These are phyloP conservation scores for Bovichtus diacanthus DNA, from an alignment of 2,797 vertebrate genomes.

Conservation along the genomic window DNA sequence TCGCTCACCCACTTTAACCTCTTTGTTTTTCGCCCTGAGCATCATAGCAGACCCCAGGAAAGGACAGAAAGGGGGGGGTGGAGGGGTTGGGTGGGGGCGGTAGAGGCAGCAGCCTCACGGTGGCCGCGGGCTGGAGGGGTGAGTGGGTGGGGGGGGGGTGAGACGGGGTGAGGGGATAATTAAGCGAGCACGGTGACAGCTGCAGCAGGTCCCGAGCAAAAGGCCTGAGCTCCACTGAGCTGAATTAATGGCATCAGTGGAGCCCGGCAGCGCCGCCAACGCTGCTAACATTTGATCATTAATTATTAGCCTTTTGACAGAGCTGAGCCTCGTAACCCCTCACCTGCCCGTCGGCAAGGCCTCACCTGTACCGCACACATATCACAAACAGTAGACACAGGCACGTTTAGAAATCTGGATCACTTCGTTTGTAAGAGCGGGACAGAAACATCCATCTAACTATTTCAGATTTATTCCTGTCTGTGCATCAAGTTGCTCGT, in stretches of 20 bases:
- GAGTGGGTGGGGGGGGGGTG: constrained; percentile 41
- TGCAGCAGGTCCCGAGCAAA: constrained; percentile 91
- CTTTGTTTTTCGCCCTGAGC: constrained; percentile 59
- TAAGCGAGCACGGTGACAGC: constrained; percentile 93
- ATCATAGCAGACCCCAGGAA: constrained; percentile 50
- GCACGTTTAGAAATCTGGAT: background rate
- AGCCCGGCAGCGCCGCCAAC: constrained; percentile 84
- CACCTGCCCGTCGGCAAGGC: constrained; percentile 82
- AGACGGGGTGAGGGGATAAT: constrained; percentile 90
- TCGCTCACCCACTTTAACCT: constrained; percentile 70
- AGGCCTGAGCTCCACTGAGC: constrained; percentile 90
- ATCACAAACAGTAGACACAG: background rate
- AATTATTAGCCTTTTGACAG: constrained; percentile 94
- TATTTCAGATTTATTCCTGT: too few relatives aligned
- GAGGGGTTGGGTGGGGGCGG: background rate
- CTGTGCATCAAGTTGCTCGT: too few relatives aligned
- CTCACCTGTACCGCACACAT: constrained; percentile 75
- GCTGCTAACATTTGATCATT: constrained; percentile 94
- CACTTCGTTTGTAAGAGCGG: background rate
- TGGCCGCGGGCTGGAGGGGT: constrained; percentile 65
- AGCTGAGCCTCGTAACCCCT: constrained; percentile 75
- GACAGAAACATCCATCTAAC: background rate
- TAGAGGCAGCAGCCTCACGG: constrained; percentile 60
- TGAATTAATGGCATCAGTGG: constrained; percentile 94
- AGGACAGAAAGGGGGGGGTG: constrained; percentile 25